phyloP scores from a whole-genome alignment of 2,888 invertebrate genomes.

The Drosophila rellima region DNA sequence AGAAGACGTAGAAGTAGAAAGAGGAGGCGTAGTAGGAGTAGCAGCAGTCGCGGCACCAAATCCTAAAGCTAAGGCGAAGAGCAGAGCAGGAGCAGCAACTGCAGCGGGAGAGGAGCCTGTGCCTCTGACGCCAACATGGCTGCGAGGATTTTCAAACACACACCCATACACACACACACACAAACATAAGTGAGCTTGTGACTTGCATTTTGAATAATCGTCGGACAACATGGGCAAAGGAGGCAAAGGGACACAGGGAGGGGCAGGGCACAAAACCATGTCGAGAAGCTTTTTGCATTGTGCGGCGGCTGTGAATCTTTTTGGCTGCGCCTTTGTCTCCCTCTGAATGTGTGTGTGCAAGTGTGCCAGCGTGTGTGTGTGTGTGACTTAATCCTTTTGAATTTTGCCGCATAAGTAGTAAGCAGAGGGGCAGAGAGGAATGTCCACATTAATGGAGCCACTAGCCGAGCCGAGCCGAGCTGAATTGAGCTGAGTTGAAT shows the following conservation, averaged over 20 bases:
- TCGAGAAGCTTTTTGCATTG: constrained; percentile 78
- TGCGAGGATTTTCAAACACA: constrained; percentile 68
- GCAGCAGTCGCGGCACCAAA: constrained; percentile 64
- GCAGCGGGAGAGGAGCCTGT: constrained; percentile 6
- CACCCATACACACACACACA: constrained; percentile 44
- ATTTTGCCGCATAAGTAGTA: constrained; percentile 80
- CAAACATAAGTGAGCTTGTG: constrained; percentile 48
- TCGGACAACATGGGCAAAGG: constrained; percentile 51
- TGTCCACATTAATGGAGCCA: constrained; percentile 61
- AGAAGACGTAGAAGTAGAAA: constrained; percentile 7
- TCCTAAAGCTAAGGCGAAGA: constrained; percentile 56
- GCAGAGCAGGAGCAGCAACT: constrained; percentile 13
- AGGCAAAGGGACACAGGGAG: constrained; percentile 1
- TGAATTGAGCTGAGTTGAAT: background rate
- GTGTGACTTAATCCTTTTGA: constrained; percentile 81
- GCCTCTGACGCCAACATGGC: constrained; percentile 75
- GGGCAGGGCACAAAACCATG: constrained; percentile 23
- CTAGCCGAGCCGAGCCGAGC: constrained; percentile 14
- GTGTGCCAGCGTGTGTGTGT: constrained; percentile 30
- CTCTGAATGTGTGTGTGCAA: constrained; percentile 9
- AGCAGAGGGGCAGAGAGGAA: constrained; percentile 1
- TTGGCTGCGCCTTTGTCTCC: constrained; percentile 65
- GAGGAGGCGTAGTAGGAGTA: background rate
- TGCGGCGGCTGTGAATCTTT: constrained; percentile 74
- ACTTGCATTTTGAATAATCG: constrained; percentile 83